phyloP scores from a whole-genome alignment of 2,113 vertebrate species.

The Clarias batrachus region DNA sequence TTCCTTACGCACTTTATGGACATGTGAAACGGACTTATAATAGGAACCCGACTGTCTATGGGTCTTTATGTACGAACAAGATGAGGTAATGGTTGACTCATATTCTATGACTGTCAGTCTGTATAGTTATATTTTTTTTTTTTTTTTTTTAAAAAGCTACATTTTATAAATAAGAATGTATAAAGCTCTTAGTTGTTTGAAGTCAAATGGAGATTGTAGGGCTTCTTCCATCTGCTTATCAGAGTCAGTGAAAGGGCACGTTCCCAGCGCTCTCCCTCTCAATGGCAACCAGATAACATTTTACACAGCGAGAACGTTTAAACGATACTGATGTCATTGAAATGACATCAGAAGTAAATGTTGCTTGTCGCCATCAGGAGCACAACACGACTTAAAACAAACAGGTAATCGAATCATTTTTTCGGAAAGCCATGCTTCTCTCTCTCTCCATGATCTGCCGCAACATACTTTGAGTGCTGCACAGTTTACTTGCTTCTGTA shows the following conservation, averaged over 20 bases:
- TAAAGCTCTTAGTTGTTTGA: background rate
- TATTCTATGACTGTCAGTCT: background rate
- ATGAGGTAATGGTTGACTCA: background rate
- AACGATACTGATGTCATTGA: slow-evolving; percentile 11
- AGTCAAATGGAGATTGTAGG: background rate
- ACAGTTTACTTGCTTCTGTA: slow-evolving; percentile 30
- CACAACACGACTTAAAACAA: slow-evolving; percentile 42
- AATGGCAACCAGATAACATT: slow-evolving; percentile 38
- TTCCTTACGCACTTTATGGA: slow-evolving; percentile 34
- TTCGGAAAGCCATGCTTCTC: slow-evolving; percentile 7
- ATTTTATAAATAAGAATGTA: background rate
- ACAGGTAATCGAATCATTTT: slow-evolving; percentile 44
- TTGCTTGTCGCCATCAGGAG: slow-evolving; percentile 45
- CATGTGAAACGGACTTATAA: background rate
- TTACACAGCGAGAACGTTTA: slow-evolving; percentile 41
- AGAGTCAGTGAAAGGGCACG: slow-evolving; percentile 21
- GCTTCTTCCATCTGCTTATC: background rate
- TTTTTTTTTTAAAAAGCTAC: background rate
- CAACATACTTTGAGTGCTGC: slow-evolving; percentile 22
- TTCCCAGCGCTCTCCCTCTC: slow-evolving; percentile 9
- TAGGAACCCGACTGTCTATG: slow-evolving; percentile 11
- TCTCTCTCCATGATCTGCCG: background rate
- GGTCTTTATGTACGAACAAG: background rate
- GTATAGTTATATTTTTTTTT: background rate
- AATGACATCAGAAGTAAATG: slow-evolving; percentile 43